Base-by-base conservation (phyloP, 2,888 invertebrate species). In the Pseudococcus jackbeardsleyi region DNA sequence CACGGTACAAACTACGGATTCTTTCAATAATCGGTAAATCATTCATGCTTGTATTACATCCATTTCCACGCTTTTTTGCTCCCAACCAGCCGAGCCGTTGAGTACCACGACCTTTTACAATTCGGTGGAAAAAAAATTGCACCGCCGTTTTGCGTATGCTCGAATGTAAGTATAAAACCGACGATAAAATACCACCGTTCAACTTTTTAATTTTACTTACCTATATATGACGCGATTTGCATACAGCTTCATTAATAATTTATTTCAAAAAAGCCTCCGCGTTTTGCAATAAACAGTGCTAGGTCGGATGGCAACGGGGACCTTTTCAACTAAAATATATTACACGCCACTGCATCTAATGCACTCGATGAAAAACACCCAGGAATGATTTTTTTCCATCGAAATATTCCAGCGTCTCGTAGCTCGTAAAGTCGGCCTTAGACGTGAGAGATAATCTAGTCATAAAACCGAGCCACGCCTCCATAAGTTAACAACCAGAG, bases 231-330 rank as follows among this genome's bases (percentile, higher is more conserved):
- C 22, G 64, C 64, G 64, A 64, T 64, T 64, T 64, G 64, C 64
- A 64, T 64, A 64, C 64, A 22, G 64, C 64, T 64, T 64, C 64
- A 64, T 59, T 22, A 64, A 64, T 64, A 64, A 64, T 64, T 64
- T 64, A 64, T 64, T 64, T 64, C 8, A 22, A 64, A 64, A 64
- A 64, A 64, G 64, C 64, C 64, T 64, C 22, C 11, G 22, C 64
- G 22, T 19, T 64, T 9, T 22, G 64, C 64, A 64, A 64, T 64
- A 64, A 64, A 64, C 11, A 64, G 12, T 64, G 11, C 11, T 22
- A 22, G 64, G 64, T 19, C 22, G 64, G 11, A 64, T 64, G 22
- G 11, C 22, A 22, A 33, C 64, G 22, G 11, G 11, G 64, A n/a
- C 64, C 64, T 64, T 64, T 64, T 64, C 22, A 64, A 22, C 64